These are phyloP conservation scores for Panagrolaimus sp. DNA, from an alignment of 1,140 invertebrate genomes.

Conservation along the genomic window DNA sequence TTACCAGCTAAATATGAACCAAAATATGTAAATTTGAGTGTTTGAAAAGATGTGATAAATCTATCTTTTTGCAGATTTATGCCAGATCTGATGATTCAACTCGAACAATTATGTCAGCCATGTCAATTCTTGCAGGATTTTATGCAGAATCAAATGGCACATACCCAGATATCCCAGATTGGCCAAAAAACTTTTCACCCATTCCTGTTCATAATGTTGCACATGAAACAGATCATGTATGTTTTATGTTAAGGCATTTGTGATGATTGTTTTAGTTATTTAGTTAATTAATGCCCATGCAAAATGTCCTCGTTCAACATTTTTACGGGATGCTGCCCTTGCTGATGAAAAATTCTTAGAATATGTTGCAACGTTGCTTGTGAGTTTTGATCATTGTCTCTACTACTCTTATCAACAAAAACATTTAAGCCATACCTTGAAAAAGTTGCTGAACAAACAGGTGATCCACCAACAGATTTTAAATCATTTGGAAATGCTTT, in stretches of 20 bases:
- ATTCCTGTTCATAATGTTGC: slow-evolving; percentile 23
- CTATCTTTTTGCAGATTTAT: background rate
- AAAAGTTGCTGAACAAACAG: background rate
- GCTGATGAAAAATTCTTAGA: too few relatives aligned
- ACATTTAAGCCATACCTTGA: too few relatives aligned
- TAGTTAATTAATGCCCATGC: too few relatives aligned
- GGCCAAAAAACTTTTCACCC: slow-evolving; percentile 19
- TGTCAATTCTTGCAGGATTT: slow-evolving; percentile 20
- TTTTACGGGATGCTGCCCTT: too few relatives aligned
- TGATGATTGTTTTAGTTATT: background rate
- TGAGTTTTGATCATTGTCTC: too few relatives aligned
- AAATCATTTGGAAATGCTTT: background rate
- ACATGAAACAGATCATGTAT: slow-evolving; percentile 20
- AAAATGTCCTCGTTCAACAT: too few relatives aligned
- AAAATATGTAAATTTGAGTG: background rate
- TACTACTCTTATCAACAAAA: too few relatives aligned
- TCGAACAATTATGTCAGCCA: slow-evolving; percentile 20
- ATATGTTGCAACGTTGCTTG: too few relatives aligned
- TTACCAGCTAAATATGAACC: background rate
- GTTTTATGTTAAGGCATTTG: background rate
- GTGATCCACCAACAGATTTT: background rate
- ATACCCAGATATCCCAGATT: slow-evolving; percentile 1
- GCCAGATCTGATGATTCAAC: slow-evolving; percentile 18
- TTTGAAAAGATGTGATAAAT: too few relatives aligned
- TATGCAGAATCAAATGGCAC: slow-evolving; percentile 18